Conservation (phyloP, 2,797 vertebrate genomes). For the Parauchenoglanis punctatus region DNA sequence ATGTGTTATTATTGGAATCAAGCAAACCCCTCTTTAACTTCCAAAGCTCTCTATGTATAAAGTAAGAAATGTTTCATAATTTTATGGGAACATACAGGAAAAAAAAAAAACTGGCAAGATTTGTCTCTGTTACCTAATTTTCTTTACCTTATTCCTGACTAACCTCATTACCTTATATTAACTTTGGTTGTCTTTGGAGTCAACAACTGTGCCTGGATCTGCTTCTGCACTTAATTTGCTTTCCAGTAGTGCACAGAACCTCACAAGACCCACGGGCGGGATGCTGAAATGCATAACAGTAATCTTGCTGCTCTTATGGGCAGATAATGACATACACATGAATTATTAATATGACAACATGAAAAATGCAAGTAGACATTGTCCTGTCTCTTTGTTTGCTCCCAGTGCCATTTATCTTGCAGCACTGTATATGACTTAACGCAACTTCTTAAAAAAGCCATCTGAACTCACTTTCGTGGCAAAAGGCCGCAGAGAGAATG, state of each 20-base stretch:
- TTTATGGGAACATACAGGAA: background rate
- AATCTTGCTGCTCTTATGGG: background rate
- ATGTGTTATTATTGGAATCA: conserved; percentile 32
- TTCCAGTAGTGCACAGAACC: conserved; percentile 11
- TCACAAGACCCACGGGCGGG: background rate
- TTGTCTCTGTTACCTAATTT: background rate
- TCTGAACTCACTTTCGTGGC: conserved; percentile 39
- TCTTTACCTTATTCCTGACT: background rate
- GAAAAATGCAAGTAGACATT: background rate
- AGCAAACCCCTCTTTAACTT: conserved; percentile 8
- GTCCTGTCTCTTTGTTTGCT: background rate
- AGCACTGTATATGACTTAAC: conserved; percentile 25
- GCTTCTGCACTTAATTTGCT: conserved; percentile 1
- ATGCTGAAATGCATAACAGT: background rate
- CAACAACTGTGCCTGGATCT: conserved; percentile 8
- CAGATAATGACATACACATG: conserved; percentile 21
- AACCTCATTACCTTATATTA: background rate
- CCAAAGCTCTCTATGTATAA: background rate
- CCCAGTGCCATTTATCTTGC: conserved; percentile 29
- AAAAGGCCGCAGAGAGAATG: conserved; percentile 22
- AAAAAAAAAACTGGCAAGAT: background rate
- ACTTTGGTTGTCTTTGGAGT: conserved; percentile 19
- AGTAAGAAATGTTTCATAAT: background rate
- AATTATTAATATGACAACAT: conserved; percentile 16
- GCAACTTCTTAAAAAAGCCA: conserved; percentile 1